These are phyloP conservation scores for Procavia capensis DNA, from an alignment of 2,113 vertebrate species.

Conservation along the genomic window DNA sequence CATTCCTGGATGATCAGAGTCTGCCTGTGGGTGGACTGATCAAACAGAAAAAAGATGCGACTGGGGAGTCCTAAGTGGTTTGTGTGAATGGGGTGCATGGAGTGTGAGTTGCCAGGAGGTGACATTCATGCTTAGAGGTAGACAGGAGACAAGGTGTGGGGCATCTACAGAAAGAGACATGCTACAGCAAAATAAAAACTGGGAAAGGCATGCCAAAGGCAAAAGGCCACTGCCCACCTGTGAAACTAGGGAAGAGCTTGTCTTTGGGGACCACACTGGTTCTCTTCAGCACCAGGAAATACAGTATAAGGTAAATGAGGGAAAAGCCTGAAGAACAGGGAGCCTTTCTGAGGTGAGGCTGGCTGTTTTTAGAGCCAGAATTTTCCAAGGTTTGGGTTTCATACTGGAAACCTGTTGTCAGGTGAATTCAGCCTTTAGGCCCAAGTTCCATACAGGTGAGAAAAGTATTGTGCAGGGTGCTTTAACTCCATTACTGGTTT, in stretches of 20 bases:
- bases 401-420: not conserved
- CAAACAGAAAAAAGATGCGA: not conserved
- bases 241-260: not conserved
- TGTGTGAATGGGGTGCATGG: not conserved
- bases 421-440: not conserved
- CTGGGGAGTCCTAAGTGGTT: not conserved
- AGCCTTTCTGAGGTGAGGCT: not conserved
- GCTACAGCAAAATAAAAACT: not conserved
- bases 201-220: not conserved
- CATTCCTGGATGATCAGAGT: not conserved
- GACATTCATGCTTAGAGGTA: not conserved
- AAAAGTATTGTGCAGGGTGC: not conserved
- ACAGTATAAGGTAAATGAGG: no score
- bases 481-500: not conserved
- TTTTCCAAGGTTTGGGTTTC: constrained; percentile 43
- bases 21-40: not conserved
- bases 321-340: not conserved
- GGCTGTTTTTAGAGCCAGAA: not conserved
- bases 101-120: not conserved
- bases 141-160: not conserved
- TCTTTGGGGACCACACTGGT: not conserved
- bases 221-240: not conserved
- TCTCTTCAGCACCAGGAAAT: no score
- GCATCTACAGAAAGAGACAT: not conserved
- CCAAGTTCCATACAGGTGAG: not conserved